phyloP scores from a whole-genome alignment of 2,797 vertebrate species.

The Galaxias olidus region DNA sequence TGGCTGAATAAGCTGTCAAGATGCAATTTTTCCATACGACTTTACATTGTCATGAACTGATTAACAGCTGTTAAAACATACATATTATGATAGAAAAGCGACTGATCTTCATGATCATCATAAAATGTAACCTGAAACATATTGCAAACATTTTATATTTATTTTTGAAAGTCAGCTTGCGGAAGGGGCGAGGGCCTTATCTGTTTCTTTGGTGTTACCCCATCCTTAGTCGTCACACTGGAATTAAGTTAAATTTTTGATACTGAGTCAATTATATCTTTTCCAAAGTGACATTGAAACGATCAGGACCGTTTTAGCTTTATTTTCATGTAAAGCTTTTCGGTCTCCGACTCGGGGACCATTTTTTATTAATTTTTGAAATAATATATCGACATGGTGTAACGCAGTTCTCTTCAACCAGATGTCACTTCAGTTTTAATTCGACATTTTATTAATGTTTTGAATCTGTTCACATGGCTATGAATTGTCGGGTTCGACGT shows the following conservation, averaged over 20 bases:
- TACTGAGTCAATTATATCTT: conserved; percentile 27
- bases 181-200: conserved; percentile 80
- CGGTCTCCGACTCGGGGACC: conserved; percentile 45
- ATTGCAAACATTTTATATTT: conserved; percentile 52
- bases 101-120: conserved; percentile 30
- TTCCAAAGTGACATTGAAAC: conserved; percentile 33
- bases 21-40: conserved; percentile 62
- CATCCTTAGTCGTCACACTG: conserved; percentile 49
- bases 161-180: conserved; percentile 68
- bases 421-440: conserved; percentile 54
- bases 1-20: conserved; percentile 73
- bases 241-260: conserved; percentile 70
- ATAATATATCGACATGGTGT: conserved; percentile 61
- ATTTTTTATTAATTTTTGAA: conserved; percentile 92
- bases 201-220: conserved; percentile 43
- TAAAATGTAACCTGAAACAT: conserved; percentile 27
- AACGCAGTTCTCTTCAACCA: conserved; percentile 64
- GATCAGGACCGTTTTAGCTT: conserved; percentile 62
- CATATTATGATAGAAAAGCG: conserved; percentile 47
- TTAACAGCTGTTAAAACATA: conserved; percentile 62
- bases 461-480: conserved; percentile 47
- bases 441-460: conserved; percentile 65
- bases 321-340: conserved; percentile 79
- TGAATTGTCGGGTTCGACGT: conserved; percentile 86
- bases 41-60: conserved; percentile 62